Base-by-base conservation (phyloP, 2,113 vertebrate species). In the Semnornis frantzii region DNA sequence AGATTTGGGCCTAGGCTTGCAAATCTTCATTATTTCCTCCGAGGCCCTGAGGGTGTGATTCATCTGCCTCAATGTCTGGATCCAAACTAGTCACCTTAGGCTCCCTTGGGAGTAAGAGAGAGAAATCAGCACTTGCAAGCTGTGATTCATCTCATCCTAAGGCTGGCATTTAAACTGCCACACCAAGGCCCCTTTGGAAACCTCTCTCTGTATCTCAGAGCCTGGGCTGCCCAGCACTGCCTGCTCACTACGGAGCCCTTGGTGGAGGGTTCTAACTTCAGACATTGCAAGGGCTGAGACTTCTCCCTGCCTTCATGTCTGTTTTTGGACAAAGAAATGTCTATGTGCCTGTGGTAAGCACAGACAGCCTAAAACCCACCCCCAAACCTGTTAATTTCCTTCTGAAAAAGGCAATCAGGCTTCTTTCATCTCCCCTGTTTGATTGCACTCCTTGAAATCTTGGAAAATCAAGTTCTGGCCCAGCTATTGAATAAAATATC, bases 1-100 rank as follows among this genome's bases (percentile, higher is more conserved):
- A 60, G 72, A 87, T 91, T 83, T 85, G 62, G 82, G 89, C 58
- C 54, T 24, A 44, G 68, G 71, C 82, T 91, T 95, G 75, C 84
- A 93, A 71, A 42, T 79, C 82, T 80, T 74, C 91, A 31, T 82
- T 92, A 37, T 92, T 80, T 92, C 80, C 89, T 74, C 62, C 33
- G 4, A 42, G 64, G 91, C 87, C 92, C 87, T 42, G 46, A 87
- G 94, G 82, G 48, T 80, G 71, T 91, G 94, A 91, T 66, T 96
- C 88, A 96, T 64, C 94, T 73, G 21, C 55, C 77, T 73, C 30
- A 89, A 77, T 0, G 15, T 85, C 93, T 77, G 62, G 72, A 90
- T 91, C 90, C 65, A 58, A 90, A 93, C 62, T 33, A 85, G 76
- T 86, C 96, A 94, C 93, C 93, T 88, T 44, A 37, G 85, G 90